Percentiles rank a stretch among this genome's conserved stretches.
Conservation (phyloP, 2,113 vertebrate species). For the Pristiophorus japonicus region DNA sequence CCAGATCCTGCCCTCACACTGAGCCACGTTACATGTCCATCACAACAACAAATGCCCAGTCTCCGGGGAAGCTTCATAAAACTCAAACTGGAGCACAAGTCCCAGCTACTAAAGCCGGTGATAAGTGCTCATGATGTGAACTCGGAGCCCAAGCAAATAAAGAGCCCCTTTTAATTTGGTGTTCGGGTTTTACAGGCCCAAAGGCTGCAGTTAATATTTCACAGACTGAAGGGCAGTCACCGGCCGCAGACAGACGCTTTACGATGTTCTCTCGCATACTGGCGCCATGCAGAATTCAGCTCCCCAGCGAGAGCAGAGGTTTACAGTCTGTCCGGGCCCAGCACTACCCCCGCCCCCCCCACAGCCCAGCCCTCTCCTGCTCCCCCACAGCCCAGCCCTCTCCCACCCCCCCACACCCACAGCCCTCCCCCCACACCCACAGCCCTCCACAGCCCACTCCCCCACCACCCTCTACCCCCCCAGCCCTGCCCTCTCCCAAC, state of each 20-base stretch:
- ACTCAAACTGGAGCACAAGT: not conserved
- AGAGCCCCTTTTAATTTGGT: slow-evolving; percentile 27
- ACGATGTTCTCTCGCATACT: slow-evolving; percentile 60
- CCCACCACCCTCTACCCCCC: too few species aligned
- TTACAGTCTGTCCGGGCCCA: slow-evolving; percentile 44
- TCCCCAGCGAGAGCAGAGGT: slow-evolving; percentile 47
- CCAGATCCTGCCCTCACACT: not conserved
- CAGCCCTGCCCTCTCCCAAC: too few species aligned
- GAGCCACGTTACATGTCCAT: not conserved
- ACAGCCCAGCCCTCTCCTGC: not conserved
- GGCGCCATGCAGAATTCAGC: slow-evolving; percentile 58
- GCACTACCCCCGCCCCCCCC: not conserved
- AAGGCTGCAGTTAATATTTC: slow-evolving; percentile 39
- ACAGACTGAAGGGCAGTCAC: slow-evolving; percentile 42
- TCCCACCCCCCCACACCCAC: too few species aligned
- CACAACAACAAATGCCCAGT: not conserved
- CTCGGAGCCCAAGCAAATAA: not conserved
- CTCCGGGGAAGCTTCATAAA: not conserved
- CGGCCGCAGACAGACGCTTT: slow-evolving; percentile 61
- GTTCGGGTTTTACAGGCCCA: slow-evolving; percentile 46
- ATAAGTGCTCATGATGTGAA: not conserved
- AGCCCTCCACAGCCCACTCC: too few species aligned
- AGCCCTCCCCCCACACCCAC: too few species aligned
- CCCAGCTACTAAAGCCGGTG: not conserved
- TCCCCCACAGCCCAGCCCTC: too few species aligned